Base-by-base conservation (phyloP, 2,888 invertebrate species). In the Stenurella melanura region DNA sequence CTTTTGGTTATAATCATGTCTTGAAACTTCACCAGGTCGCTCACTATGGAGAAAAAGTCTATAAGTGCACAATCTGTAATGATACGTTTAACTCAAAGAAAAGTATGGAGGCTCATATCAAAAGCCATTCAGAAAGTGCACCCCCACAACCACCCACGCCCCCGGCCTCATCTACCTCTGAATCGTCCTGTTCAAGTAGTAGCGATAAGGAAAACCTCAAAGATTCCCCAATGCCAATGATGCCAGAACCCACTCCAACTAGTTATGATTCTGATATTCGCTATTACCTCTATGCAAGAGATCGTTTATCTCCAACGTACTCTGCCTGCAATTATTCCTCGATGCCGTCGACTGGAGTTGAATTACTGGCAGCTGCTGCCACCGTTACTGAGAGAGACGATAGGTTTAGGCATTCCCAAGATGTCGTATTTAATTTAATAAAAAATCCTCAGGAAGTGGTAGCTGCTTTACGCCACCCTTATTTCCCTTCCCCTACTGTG, bases 1-100 rank as follows among this genome's bases (percentile, higher is more conserved):
- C 95, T 73, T 97, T 97, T 87, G 97, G 97, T 10, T 97, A 97
- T 89, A 97, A 97, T 88, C 97, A 97, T 88, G 97, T 97, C 5
- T 90, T 97, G 76, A 97, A 97, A 89, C 90, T 97, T 73, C 97
- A 97, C 78, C 89, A 89, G 82, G 96, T 97, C 50, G 96, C 96
- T 83, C 97, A 97, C 89, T 96, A 96, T 85, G 97, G 97, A 0
- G 96, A 97, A 87, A 96, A 97, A 86, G 96, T 97, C 78, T 97
- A 97, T 90, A 96, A 97, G 85, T 97, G 97, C 89, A 97, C 96
- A 3, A 94, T 97, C 26, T 97, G 97, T 89, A 95, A 96, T 85
- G 95, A 96, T 84, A 97, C 96, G 0, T 97, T 97, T 87, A 96
- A 94, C 85, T 96, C 95, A 30, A 97, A 97, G 89, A 97, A 97